Evolutionary conservation across 2,797 vertebrate genomes (phyloP), one percentile per base, ranked within the genome.

Genomic region (Brachymystax lenok): DNA sequence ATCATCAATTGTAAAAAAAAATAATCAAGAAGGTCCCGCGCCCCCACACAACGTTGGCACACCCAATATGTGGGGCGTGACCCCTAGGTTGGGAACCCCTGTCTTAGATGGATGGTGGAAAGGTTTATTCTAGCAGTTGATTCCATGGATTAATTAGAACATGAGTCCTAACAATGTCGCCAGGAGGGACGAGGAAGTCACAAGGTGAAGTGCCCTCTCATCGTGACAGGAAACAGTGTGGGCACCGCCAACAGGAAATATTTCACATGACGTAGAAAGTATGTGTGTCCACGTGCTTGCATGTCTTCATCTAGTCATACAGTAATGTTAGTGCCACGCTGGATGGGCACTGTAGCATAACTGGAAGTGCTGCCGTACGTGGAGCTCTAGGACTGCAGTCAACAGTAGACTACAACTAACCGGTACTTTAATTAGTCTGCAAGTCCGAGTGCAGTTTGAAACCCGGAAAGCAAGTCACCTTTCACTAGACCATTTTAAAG

Each of bases 191-290:
- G 50, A 75, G 61, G 24, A 27, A 84, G 73, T 81, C 80, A 83
- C 78, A 77, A 75, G 81, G 69, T 90, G 79, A 89, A 79, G 77
- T 83, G 24, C 77, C 35, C 56, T 73, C 73, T 79, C 75, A 87
- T 80, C 3, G 67, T 86, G 84, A 90, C 90, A 93, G 92, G 92
- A 93, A 93, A 85, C 85, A 80, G 74, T 83, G 81, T 89, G 82
- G 81, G 80, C 27, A 24, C 51, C 61, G 69, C 72, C 87, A 92
- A 90, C 92, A 93, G 92, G 92, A 93, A 94, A 89, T 88, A 76
- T 81, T 86, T 90, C 83, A 84, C 82, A 83, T 85, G 82, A 67
- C 40, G 59, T 24, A 46, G 69, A 46, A 54, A 74, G 54, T 28
- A 5, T 77, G 59, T 67, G 12, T 40, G 72, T 59, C 6, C 79